Conservation (phyloP, 1,140 invertebrate species). For the Pissodes strobi region DNA sequence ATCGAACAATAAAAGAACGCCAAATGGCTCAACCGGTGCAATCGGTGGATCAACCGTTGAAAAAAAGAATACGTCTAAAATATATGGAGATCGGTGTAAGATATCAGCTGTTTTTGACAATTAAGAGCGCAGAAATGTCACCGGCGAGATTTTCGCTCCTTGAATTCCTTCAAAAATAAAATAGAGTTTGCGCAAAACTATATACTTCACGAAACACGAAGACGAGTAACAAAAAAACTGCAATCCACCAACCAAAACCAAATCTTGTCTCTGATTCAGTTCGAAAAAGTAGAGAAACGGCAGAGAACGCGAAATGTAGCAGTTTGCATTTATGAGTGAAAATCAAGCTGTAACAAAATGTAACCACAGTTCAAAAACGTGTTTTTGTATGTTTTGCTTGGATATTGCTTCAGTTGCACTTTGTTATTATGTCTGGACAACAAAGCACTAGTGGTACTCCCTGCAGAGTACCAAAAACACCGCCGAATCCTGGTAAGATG, state of each 20-base stretch:
- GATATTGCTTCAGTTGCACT: conserved; percentile 15
- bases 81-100: too few relatives aligned
- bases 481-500: conserved; percentile 61
- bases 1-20: too few relatives aligned
- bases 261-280: background rate
- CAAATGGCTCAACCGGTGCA: too few relatives aligned
- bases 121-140: background rate
- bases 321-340: conserved; percentile 2
- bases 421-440: conserved; percentile 43
- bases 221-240: conserved; percentile 15
- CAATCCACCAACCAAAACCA: too few relatives aligned
- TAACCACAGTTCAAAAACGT: background rate
- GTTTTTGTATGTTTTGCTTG: conserved; percentile 10
- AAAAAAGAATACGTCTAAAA: too few relatives aligned
- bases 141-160: conserved; percentile 14
- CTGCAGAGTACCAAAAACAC: conserved; percentile 69
- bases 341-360: conserved; percentile 7
- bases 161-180: too few relatives aligned
- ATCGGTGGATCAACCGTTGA: too few relatives aligned
- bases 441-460: conserved; percentile 44
- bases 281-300: background rate
- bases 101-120: conserved; percentile 37
- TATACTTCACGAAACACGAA: conserved; percentile 13
- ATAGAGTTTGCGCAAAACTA: background rate
- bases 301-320: background rate